phyloP scores from a whole-genome alignment of 2,888 invertebrate genomes.

The Leucophenga montana region DNA sequence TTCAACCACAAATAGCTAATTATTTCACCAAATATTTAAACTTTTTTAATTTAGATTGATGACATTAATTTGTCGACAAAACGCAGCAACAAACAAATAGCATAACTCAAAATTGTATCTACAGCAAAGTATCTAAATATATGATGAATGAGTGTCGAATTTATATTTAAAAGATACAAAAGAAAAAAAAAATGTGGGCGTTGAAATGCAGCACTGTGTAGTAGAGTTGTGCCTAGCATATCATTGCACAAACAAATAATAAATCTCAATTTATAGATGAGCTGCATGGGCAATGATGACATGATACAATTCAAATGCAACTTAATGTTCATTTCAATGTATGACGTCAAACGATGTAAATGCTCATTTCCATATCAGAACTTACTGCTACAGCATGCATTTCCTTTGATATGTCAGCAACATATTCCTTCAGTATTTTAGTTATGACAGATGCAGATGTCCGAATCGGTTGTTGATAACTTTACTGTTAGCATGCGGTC shows the following conservation, averaged over 20 bases:
- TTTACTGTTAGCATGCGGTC: slow-evolving; percentile 18
- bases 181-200: slow-evolving; percentile 14
- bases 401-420: slow-evolving; percentile 23
- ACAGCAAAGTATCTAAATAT: neutral
- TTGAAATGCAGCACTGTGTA: slow-evolving; percentile 13
- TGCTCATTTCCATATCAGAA: neutral
- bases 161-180: slow-evolving; percentile 1
- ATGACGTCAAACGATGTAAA: neutral
- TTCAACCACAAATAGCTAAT: slow-evolving; percentile 5
- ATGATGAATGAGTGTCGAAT: slow-evolving; percentile 22
- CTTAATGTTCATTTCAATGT: neutral
- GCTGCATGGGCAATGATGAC: neutral
- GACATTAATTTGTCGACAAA: slow-evolving; percentile 20
- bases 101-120: neutral
- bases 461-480: slow-evolving; percentile 14
- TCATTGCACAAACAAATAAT: slow-evolving; percentile 10
- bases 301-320: neutral
- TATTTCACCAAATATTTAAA: slow-evolving; percentile 25
- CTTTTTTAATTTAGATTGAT: slow-evolving; percentile 26
- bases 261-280: slow-evolving; percentile 26
- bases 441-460: slow-evolving; percentile 18
- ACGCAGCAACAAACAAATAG: slow-evolving; percentile 16
- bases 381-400: slow-evolving; percentile 9
- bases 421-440: neutral
- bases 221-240: too few species aligned